Percentiles rank a stretch among this genome's conserved stretches.
phyloP scores from a whole-genome alignment of 2,888 invertebrate genomes.

The Parnassius orleans region DNA sequence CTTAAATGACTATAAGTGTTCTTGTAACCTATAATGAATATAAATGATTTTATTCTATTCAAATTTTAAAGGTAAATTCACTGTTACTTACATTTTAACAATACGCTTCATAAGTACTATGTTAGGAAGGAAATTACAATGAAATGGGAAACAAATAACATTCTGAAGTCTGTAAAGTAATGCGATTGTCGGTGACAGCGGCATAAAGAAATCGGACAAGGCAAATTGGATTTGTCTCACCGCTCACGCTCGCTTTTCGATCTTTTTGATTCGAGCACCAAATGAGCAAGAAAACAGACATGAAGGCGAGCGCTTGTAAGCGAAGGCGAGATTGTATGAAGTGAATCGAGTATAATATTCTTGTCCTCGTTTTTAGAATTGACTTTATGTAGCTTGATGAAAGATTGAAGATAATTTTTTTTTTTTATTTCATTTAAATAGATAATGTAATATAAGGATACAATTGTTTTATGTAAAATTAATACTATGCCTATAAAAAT shows the following conservation, averaged over 20 bases:
- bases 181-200: constrained; percentile 25
- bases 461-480: too few relatives aligned
- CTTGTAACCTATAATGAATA: too few relatives aligned
- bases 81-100: too few relatives aligned
- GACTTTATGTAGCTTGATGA: constrained; percentile 17
- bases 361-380: constrained; percentile 22
- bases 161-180: constrained; percentile 11
- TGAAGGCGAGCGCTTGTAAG: constrained; percentile 23
- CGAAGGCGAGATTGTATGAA: constrained; percentile 22
- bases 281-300: constrained; percentile 25
- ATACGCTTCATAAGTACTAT: too few relatives aligned
- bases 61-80: too few relatives aligned
- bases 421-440: too few relatives aligned
- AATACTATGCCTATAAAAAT: too few relatives aligned
- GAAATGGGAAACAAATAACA: constrained; percentile 5
- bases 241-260: constrained; percentile 24
- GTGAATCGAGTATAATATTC: constrained; percentile 25
- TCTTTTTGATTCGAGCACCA: constrained; percentile 24
- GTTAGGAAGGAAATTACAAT: too few relatives aligned
- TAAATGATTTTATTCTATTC: too few relatives aligned
- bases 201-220: constrained; percentile 28
- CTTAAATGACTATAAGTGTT: too few relatives aligned
- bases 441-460: neutral
- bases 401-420: constrained; percentile 11
- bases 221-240: constrained; percentile 29